Evolutionary conservation across 2,888 invertebrate genomes (phyloP), one percentile per base, ranked within the genome.

Genomic region (Acholoe squamosa): DNA sequence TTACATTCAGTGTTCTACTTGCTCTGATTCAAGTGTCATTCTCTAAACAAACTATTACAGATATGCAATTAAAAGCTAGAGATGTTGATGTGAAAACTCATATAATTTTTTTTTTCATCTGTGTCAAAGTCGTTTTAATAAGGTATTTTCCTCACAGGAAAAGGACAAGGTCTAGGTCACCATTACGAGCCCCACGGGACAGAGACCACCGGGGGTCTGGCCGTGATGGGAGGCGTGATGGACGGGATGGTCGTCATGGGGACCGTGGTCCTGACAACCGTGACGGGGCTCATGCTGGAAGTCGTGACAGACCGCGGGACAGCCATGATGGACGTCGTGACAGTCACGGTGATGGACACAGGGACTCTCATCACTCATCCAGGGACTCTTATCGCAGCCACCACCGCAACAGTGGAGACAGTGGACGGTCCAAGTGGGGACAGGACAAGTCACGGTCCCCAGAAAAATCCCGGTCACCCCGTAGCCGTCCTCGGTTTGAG

Each of bases 401-500:
- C 31, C 71, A 71, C 71, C 71, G 71, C 71, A 80, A 43, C 80
- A 80, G 80, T 25, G 80, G 80, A 12, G 34, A 80, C 5, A 3
- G 19, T 22, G 80, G 34, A n/a, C 14, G 80, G 5, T 43, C 80
- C 1, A 80, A 80, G 80, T 80, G 80, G 80, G 34, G 80, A 1
- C 80, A 80, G 80, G 43, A 80, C 80, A 80, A 34, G 80, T 80
- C 80, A 80, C 19, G 76, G 12, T 76, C 76, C 3, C 76, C 76
- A 1, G 80, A 34, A 16, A 33, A 43, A 16, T 33, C 80, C 7
- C 31, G 80, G 34, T 80, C 80, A 43, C 80, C 80, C 12, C 80
- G 80, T 7, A 80, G 80, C 43, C 80, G 80, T 14, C 34, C 34
- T 5, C 80, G 80, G 14, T 33, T 16, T 43, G 80, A 80, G 34